Conservation (phyloP, 2,797 vertebrate genomes). For the Scyliorhinus canicula region DNA sequence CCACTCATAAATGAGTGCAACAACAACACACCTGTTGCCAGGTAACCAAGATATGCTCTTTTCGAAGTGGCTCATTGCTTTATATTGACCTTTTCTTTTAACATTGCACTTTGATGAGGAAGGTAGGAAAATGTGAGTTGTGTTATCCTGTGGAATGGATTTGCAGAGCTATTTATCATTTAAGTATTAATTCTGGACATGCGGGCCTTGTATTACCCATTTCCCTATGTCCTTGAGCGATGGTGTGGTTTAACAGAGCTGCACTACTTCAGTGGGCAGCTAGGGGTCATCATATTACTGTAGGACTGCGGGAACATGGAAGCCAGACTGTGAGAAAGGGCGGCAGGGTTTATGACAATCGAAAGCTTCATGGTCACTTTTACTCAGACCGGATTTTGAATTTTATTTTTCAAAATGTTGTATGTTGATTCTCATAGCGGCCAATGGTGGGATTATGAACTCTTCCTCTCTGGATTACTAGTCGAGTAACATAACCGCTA, state of each 20-base stretch:
- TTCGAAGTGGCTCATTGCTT: neutral
- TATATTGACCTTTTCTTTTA: neutral
- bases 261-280: neutral
- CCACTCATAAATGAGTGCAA: conserved; percentile 41
- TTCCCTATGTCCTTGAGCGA: neutral
- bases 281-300: neutral
- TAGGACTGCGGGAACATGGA: neutral
- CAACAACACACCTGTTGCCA: conserved; percentile 43
- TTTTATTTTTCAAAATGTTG: too few species aligned
- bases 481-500: too few species aligned
- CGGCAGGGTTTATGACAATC: neutral
- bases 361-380: too few species aligned
- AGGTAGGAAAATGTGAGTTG: neutral
- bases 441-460: neutral
- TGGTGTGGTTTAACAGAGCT: neutral
- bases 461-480: neutral
- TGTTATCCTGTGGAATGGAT: neutral
- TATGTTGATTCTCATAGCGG: too few species aligned
- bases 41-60: conserved; percentile 43
- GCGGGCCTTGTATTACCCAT: neutral
- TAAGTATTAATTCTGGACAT: neutral
- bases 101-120: neutral
- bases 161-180: neutral
- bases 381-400: too few species aligned
- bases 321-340: neutral